Conservation (phyloP, 2,797 vertebrate species). For the Halcyon chelicuti region DNA sequence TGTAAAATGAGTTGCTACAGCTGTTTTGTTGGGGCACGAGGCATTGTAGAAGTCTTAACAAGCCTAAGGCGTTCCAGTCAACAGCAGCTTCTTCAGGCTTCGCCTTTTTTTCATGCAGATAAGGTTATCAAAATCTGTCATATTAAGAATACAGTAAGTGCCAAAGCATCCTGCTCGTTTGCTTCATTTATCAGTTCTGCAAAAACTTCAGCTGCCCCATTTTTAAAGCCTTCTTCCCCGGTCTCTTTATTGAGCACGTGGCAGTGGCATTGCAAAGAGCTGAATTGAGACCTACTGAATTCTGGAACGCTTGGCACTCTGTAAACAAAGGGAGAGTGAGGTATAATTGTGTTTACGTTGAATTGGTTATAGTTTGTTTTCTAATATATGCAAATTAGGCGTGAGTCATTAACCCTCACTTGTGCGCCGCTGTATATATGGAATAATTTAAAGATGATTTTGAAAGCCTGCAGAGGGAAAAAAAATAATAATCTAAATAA, state of each 20-base stretch:
- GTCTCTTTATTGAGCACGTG: not conserved
- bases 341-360: constrained; percentile 65
- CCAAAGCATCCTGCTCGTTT: constrained; percentile 2
- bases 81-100: not conserved
- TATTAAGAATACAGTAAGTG: not conserved
- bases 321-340: constrained; percentile 53
- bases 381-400: constrained; percentile 66
- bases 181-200: not conserved
- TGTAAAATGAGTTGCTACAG: not conserved
- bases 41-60: not conserved
- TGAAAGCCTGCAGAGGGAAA: constrained; percentile 27
- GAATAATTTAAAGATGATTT: constrained; percentile 43
- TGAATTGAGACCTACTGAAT: not conserved
- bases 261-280: not conserved
- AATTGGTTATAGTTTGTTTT: constrained; percentile 69
- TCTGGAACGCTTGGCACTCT: constrained; percentile 29
- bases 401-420: constrained; percentile 66
- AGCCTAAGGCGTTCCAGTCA: not conserved
- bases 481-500: not conserved
- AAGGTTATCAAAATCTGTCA: not conserved
- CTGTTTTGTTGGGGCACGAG: not conserved
- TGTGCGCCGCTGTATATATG: constrained; percentile 1
- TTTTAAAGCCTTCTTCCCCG: not conserved
- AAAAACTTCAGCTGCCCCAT: not conserved
- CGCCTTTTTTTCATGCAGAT: not conserved